Conservation (phyloP, 37 sponge, comb jelly and placozoan genomes). For the Aplysina aerophoba region DNA sequence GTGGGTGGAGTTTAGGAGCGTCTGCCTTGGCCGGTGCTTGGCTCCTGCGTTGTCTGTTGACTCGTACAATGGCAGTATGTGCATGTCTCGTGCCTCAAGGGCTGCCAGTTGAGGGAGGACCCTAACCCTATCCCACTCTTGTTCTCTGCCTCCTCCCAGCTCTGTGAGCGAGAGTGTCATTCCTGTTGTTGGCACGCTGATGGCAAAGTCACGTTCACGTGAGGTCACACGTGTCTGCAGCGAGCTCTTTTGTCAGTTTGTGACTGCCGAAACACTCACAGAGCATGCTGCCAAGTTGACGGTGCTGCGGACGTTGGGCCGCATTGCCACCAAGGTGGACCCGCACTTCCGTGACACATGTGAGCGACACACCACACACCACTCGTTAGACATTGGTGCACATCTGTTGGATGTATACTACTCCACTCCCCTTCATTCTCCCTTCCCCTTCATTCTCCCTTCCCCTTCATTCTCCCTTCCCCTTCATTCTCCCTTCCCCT, state of each 20-base stretch:
- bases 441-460: background rate
- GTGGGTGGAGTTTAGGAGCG: no score
- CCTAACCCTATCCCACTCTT: no score
- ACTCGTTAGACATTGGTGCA: background rate
- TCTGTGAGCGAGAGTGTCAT: slow-evolving; percentile 69
- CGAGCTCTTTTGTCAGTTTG: slow-evolving; percentile 74
- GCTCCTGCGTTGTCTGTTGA: no score
- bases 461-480: background rate
- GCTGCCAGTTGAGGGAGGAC: no score
- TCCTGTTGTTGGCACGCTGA: slow-evolving; percentile 69
- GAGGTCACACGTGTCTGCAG: slow-evolving; percentile 54
- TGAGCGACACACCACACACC: slow-evolving; percentile 24
- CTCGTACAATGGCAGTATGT: no score
- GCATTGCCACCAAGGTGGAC: slow-evolving; percentile 79
- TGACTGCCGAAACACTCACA: slow-evolving; percentile 42
- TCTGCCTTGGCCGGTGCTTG: no score
- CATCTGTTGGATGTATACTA: background rate
- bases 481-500: slow-evolving; percentile 58
- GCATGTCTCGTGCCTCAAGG: no score
- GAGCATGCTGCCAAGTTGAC: slow-evolving; percentile 55
- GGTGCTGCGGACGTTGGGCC: slow-evolving; percentile 74
- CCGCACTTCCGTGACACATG: slow-evolving; percentile 90
- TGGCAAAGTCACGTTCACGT: slow-evolving; percentile 54
- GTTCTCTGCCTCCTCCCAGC: slow-evolving; percentile 53
- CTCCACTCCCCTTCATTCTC: background rate